phyloP scores from a whole-genome alignment of 2,888 invertebrate genomes.

The Glaucopsyche alexis region DNA sequence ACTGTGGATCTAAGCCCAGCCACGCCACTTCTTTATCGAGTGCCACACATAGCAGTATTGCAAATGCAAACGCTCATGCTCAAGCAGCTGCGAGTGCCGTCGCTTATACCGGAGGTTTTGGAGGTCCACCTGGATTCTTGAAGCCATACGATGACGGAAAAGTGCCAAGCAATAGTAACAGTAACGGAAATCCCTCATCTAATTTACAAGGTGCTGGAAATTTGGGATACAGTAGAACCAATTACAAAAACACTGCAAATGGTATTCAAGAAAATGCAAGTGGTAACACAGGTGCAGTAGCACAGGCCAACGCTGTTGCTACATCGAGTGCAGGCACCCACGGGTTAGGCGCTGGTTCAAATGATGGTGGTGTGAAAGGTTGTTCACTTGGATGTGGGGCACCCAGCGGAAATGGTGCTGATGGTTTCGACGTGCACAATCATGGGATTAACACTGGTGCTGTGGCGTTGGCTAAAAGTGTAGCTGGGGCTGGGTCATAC shows the following conservation, averaged over 20 bases:
- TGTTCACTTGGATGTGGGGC: constrained; percentile 16
- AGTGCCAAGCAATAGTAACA: constrained; percentile 31
- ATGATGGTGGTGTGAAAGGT: constrained; percentile 32
- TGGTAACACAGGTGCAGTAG: constrained; percentile 41
- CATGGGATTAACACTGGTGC: constrained; percentile 37
- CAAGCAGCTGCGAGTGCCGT: constrained; percentile 51
- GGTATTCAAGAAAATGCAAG: neutral
- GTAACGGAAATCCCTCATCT: constrained; percentile 4
- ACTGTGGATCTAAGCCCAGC: constrained; percentile 34
- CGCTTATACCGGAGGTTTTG: constrained; percentile 66
- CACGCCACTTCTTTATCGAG: constrained; percentile 21
- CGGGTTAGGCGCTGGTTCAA: constrained; percentile 30
- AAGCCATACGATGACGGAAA: constrained; percentile 61
- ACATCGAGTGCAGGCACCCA: constrained; percentile 46
- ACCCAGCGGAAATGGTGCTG: constrained; percentile 1
- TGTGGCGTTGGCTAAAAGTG: constrained; percentile 52
- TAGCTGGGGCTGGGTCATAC: constrained; percentile 45
- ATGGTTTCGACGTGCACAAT: neutral
- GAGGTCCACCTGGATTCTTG: constrained; percentile 68
- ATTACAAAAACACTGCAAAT: neutral
- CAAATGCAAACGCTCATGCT: constrained; percentile 44
- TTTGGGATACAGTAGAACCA: neutral
- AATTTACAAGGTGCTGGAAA: constrained; percentile 6
- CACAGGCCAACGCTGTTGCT: constrained; percentile 50
- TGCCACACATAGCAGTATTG: constrained; percentile 25